Evolutionary conservation across 2,113 vertebrate genomes (phyloP).

Genomic region (Antennarius striatus): DNA sequence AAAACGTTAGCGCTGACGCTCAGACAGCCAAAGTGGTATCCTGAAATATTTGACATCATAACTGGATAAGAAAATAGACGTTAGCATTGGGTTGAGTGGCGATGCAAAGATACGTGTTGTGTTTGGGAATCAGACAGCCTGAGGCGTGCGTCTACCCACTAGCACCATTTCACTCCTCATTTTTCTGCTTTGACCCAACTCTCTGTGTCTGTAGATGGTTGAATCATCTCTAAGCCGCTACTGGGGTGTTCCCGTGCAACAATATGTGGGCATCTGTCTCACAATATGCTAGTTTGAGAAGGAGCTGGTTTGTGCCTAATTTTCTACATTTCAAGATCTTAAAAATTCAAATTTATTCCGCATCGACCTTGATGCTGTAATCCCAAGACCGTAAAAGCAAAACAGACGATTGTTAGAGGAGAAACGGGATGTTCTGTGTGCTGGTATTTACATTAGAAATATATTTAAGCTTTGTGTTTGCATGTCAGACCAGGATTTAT

Average conservation of each 20-base stretch:
- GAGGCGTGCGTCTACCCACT: conserved; percentile 51
- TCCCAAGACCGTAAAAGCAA: conserved; percentile 2
- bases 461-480: conserved; percentile 18
- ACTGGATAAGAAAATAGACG: conserved; percentile 45
- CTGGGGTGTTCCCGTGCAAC: conserved; percentile 51
- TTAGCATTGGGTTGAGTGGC: conserved; percentile 47
- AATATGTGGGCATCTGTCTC: conserved; percentile 64
- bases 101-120: conserved; percentile 47
- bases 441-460: conserved; percentile 11
- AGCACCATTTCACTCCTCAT: conserved; percentile 42
- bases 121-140: conserved; percentile 51
- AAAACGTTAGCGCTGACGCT: conserved; percentile 18
- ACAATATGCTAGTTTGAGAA: conserved; percentile 57
- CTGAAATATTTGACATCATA: conserved; percentile 46
- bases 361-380: conserved; percentile 16
- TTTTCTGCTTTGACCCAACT: conserved; percentile 56
- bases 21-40: conserved; percentile 35
- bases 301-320: not conserved
- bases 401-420: not conserved
- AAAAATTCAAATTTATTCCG: conserved; percentile 1
- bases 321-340: conserved; percentile 14
- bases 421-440: conserved; percentile 2
- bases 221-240: conserved; percentile 59
- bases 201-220: conserved; percentile 46
- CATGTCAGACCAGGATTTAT: conserved; percentile 31